These are phyloP conservation scores for Oryzias javanicus DNA, from an alignment of 2,113 vertebrate genomes.

Conservation along the genomic window DNA sequence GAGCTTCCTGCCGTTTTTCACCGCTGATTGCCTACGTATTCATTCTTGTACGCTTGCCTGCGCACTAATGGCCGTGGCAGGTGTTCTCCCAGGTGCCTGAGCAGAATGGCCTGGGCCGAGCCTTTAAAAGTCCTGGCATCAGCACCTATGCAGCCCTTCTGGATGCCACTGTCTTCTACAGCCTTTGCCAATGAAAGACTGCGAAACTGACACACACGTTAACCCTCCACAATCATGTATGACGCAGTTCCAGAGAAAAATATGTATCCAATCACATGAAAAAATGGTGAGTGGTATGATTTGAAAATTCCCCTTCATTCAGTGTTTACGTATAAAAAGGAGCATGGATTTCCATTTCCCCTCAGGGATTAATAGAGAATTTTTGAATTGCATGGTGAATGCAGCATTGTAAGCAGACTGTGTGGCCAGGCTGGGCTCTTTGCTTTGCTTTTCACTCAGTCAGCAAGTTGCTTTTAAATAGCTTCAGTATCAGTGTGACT, in stretches of 20 bases:
- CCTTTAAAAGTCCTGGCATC: conserved; percentile 64
- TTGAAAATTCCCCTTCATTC: no score
- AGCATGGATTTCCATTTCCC: no score
- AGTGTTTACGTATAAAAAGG: no score
- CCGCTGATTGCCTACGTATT: conserved; percentile 49
- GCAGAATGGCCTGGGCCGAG: conserved; percentile 32
- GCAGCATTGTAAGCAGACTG: conserved; percentile 35
- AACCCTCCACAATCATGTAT: neutral
- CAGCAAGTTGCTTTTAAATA: conserved; percentile 28
- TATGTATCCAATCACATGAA: no score
- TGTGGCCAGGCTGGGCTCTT: conserved; percentile 26
- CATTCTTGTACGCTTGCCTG: conserved; percentile 56
- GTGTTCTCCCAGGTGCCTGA: conserved; percentile 64
- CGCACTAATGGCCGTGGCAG: conserved; percentile 63
- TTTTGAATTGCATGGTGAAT: conserved; percentile 9
- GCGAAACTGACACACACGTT: conserved; percentile 10
- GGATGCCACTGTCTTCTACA: conserved; percentile 10
- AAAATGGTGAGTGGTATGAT: no score
- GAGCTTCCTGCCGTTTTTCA: conserved; percentile 19
- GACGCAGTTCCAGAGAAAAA: no score
- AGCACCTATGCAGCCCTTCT: conserved; percentile 34
- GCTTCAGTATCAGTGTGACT: conserved; percentile 32
- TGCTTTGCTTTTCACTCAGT: conserved; percentile 53
- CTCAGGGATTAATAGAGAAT: no score
- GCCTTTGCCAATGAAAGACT: conserved; percentile 6